Base-by-base conservation (phyloP, 2,113 vertebrate genomes). In the Anoplopoma fimbria region DNA sequence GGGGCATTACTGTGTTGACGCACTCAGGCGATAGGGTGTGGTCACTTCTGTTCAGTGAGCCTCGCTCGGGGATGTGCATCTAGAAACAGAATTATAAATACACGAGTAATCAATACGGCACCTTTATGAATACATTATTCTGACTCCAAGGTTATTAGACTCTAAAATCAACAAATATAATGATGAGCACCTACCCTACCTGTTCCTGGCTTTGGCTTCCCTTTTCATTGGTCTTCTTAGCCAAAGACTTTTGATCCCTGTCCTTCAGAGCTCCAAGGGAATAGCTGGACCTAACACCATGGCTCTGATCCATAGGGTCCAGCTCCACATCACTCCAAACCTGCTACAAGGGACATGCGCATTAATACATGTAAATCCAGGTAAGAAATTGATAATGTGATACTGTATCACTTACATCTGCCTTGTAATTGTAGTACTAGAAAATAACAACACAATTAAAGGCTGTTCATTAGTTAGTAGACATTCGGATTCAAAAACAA, bases 261-360 rank as follows among this genome's bases (percentile, higher is more conserved):
- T 91, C 86, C 57, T 49, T 80, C 34, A 89, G 71, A 57, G 77
- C 77, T 63, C 70, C 75, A 19, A 87, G 72, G 19, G 91, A 93
- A 27, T 71, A 87, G 34, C 83, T 93, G 19, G 68, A 89, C 15
- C 49, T 86, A 62, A 92, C 42, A 31, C 71, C 67, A 17, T 74
- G 82, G 25, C 73, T 82, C 29, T 69, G 27, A 7, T 69, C 31
- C 1, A 93, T 67, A 8, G 86, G 86, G 76, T 94, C 94, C 77
- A 96, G 77, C 80, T 94, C 93, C 45, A 95, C 93, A 69, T 94
- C 94, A 69, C 93, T 95, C 92, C 93, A 94, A 34, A 94, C 82
- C 85, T 95, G 88, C 82, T 90, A 31, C 3, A 69, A 51, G 63
- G 29, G 17, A 81, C 15, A 33, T 49, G 36, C n/a, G 60, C 33